Conservation (phyloP, 2,888 invertebrate genomes). For the Aphrophora alni region DNA sequence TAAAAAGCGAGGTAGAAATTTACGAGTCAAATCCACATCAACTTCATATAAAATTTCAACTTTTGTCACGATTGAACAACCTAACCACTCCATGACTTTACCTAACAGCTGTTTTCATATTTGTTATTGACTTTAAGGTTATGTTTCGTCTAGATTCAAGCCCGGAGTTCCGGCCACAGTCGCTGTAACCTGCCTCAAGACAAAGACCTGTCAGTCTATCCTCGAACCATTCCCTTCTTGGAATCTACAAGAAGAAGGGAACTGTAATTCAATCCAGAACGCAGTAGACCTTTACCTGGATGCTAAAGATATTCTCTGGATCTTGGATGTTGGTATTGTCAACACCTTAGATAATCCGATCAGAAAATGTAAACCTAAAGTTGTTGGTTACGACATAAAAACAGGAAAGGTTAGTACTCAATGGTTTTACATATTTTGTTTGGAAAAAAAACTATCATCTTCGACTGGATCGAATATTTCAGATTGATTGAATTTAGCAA, state of each 20-base stretch:
- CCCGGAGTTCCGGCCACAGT: slow-evolving; percentile 72
- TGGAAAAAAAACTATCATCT: slow-evolving; percentile 47
- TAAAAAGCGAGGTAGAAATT: too few relatives aligned
- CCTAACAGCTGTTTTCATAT: too few relatives aligned
- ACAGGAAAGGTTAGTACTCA: slow-evolving; percentile 59
- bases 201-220: slow-evolving; percentile 60
- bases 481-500: too few relatives aligned
- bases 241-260: slow-evolving; percentile 68
- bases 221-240: slow-evolving; percentile 69
- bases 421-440: too few relatives aligned
- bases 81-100: too few relatives aligned
- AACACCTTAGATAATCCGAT: slow-evolving; percentile 70
- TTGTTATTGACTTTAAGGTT: too few relatives aligned
- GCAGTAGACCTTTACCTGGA: slow-evolving; percentile 72
- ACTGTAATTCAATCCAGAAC: slow-evolving; percentile 70
- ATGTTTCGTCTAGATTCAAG: slow-evolving; percentile 62
- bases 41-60: too few relatives aligned
- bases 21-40: too few relatives aligned
- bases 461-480: too few relatives aligned
- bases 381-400: slow-evolving; percentile 67
- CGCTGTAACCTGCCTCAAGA: slow-evolving; percentile 62
- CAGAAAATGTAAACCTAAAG: slow-evolving; percentile 72
- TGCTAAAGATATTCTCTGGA: slow-evolving; percentile 71
- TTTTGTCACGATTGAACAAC: too few relatives aligned
- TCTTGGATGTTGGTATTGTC: slow-evolving; percentile 73